Percentiles rank a stretch among this genome's conserved stretches.
Conservation (phyloP, 2,113 vertebrate genomes). For the Mus musculus region DNA sequence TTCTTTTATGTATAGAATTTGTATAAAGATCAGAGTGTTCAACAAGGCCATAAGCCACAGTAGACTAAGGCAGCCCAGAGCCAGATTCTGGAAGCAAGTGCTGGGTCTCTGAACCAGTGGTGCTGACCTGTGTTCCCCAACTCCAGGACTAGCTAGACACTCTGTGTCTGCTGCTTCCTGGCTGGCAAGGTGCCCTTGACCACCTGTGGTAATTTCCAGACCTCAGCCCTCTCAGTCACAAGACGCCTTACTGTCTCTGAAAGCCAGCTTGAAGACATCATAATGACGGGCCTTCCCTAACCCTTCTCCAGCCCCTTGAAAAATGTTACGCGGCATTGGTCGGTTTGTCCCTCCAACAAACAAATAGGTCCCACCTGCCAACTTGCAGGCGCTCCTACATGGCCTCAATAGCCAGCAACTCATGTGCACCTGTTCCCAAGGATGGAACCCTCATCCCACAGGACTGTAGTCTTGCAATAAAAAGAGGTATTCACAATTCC, state of each 20-base stretch:
- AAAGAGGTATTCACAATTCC: too few species aligned
- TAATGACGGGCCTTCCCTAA: background rate
- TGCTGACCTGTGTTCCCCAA: too few species aligned
- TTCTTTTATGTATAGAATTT: background rate
- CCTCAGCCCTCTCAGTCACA: background rate
- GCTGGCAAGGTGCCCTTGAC: background rate
- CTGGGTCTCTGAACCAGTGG: background rate
- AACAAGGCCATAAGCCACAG: background rate
- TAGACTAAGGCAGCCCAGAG: too few species aligned
- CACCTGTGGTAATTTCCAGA: background rate
- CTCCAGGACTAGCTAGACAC: too few species aligned
- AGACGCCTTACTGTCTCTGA: background rate
- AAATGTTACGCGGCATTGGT: background rate
- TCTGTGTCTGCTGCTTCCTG: background rate
- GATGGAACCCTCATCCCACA: background rate
- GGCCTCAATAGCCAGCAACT: background rate
- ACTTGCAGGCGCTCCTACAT: background rate
- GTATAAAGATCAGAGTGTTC: background rate
- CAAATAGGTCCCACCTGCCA: background rate
- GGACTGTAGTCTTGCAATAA: background rate
- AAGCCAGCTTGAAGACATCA: background rate
- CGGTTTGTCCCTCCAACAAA: background rate
- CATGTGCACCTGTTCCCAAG: rapidly evolving
- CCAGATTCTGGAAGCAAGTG: background rate
- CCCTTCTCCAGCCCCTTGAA: too few species aligned